phyloP scores from a whole-genome alignment of 2,797 vertebrate species.

The Acanthopagrus latus region DNA sequence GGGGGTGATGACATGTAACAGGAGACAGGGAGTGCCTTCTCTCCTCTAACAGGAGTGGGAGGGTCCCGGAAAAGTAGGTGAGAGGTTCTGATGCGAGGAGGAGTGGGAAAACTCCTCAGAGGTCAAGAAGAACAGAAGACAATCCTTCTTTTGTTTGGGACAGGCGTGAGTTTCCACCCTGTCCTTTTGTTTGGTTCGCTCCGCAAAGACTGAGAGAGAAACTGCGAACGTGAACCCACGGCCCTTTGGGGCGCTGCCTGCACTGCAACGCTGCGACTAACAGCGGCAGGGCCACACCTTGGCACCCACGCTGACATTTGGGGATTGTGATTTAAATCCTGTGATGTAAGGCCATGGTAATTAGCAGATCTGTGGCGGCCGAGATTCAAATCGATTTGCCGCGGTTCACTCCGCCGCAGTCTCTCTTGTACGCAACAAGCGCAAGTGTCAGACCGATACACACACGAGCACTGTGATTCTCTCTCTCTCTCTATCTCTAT shows the following conservation, averaged over 20 bases:
- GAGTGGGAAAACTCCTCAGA: conserved; percentile 59
- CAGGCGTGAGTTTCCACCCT: conserved; percentile 52
- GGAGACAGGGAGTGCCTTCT: conserved; percentile 11
- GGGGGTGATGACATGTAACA: not conserved
- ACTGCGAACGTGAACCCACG: conserved; percentile 18
- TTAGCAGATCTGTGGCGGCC: conserved; percentile 45
- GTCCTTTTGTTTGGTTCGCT: conserved; percentile 47
- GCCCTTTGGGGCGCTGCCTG: not conserved
- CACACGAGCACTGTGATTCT: conserved; percentile 2
- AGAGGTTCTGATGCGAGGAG: conserved; percentile 49
- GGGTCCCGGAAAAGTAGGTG: conserved; percentile 55
- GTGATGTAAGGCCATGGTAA: conserved; percentile 35
- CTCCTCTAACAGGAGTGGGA: conserved; percentile 30
- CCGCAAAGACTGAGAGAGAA: conserved; percentile 35
- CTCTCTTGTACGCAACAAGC: conserved; percentile 34
- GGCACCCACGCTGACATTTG: conserved; percentile 37
- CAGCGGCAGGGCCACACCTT: conserved; percentile 35
- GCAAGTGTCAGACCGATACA: not conserved
- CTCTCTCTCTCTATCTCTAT: no score
- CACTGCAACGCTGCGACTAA: not conserved
- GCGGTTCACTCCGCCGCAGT: conserved; percentile 18
- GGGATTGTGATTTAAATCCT: conserved; percentile 48
- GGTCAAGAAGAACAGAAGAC: conserved; percentile 66
- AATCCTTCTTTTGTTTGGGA: conserved; percentile 65
- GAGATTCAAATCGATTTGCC: conserved; percentile 43